Conservation (phyloP, 2,797 vertebrate genomes). For the Erethizon dorsatum region DNA sequence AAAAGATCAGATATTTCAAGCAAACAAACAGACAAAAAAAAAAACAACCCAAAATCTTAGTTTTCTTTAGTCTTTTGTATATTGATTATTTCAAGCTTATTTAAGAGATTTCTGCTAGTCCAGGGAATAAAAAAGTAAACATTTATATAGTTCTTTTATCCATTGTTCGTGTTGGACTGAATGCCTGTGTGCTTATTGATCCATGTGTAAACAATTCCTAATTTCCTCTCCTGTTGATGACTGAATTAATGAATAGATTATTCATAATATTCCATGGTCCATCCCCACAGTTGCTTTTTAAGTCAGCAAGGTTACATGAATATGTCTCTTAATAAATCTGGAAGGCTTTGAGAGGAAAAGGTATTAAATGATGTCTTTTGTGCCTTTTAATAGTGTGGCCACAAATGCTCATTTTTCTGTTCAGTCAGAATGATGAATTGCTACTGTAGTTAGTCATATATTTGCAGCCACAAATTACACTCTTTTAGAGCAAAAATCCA, state of each 20-base stretch:
- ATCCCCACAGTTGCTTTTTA: background rate
- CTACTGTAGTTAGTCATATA: constrained; percentile 35
- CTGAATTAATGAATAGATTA: background rate
- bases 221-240: constrained; percentile 19
- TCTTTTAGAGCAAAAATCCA: constrained; percentile 58
- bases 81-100: background rate
- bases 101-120: background rate
- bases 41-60: background rate
- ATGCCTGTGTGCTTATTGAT: background rate
- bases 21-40: background rate
- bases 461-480: constrained; percentile 77
- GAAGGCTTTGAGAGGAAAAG: background rate
- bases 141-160: background rate
- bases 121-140: background rate
- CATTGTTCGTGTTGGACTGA: background rate
- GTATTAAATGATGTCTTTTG: constrained; percentile 34
- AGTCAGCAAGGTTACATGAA: background rate
- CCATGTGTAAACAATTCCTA: background rate
- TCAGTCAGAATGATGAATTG: constrained; percentile 65
- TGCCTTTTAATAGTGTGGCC: constrained; percentile 39
- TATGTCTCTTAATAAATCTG: constrained; percentile 46
- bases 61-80: constrained; percentile 25
- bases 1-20: background rate
- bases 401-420: constrained; percentile 65
- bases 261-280: background rate